Evolutionary conservation across 2,888 invertebrate genomes (phyloP), one percentile per base, ranked within the genome.

Genomic region (Plagodis pulveraria): DNA sequence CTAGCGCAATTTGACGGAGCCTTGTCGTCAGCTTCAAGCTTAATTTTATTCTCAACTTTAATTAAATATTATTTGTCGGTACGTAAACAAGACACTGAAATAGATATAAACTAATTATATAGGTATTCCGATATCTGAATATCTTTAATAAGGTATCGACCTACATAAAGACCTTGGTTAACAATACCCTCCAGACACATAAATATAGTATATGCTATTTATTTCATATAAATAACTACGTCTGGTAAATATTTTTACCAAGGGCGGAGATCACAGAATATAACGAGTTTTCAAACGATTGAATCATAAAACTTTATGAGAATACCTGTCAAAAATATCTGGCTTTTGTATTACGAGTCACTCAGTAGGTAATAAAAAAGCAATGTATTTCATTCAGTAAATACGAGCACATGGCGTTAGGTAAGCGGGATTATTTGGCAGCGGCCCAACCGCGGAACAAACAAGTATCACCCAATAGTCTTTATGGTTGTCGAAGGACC

Each of bases 1-100:
- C 84, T 81, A 71, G 73, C 70, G 81, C 84, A 83, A 85, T 87
- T 87, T 87, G 87, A 86, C 81, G 78, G 78, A 72, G 72, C 73
- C 78, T 66, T 74, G 81, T 81, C 78, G 76, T 74, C 75, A 77
- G 80, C 76, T 81, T 80, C 76, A 66, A 69, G 81, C 76, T 80
- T 77, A 71, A 79, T 81, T 81, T 75, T 82, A 78, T 81, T 81
- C 74, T 82, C 77, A 72, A 77, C 68, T 86, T 85, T 84, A 84
- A 87, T 87, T 85, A 84, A 80, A 81, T 81, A 74, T 77, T 80
- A 78, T 81, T 83, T 76, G 71, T 72, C 72, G 70, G 76, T 70
- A 71, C 69, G 67, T 72, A 69, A 71, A 75, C 67, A 58, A 60
- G 63, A 66, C 59, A 67, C 58, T 58, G 55, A 64, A 68, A 72